These are phyloP conservation scores for Hypercompe scribonia DNA, from an alignment of 2,888 invertebrate species.

Conservation along the genomic window DNA sequence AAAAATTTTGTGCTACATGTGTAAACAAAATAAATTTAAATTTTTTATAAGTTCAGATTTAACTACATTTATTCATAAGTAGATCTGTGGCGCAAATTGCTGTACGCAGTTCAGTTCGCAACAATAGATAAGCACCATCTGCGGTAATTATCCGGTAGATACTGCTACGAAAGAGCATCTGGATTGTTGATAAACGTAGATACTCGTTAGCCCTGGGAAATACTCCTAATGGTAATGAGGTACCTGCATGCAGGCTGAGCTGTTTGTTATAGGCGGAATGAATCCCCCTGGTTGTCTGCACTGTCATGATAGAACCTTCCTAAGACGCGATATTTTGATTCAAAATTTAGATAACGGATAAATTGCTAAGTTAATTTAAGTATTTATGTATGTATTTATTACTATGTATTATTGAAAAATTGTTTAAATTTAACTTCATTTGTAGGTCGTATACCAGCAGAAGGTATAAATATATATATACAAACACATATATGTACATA, in stretches of 20 bases:
- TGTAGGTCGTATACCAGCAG: too few species aligned
- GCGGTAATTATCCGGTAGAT: slow-evolving; percentile 65
- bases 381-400: too few species aligned
- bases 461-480: too few species aligned
- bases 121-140: slow-evolving; percentile 41
- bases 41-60: too few species aligned
- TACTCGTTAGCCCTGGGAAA: slow-evolving; percentile 47
- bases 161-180: slow-evolving; percentile 49
- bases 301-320: background rate
- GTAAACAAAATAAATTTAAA: too few species aligned
- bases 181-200: slow-evolving; percentile 34
- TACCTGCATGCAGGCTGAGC: slow-evolving; percentile 39
- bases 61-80: background rate
- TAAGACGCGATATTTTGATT: background rate
- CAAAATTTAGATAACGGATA: background rate
- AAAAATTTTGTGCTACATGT: too few species aligned
- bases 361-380: background rate
- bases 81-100: slow-evolving; percentile 25
- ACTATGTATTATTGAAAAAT: too few species aligned
- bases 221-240: slow-evolving; percentile 58
- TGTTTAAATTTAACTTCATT: too few species aligned
- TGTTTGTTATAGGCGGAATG: slow-evolving; percentile 52
- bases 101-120: slow-evolving; percentile 23
- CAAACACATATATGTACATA: too few species aligned
- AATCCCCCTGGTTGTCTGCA: slow-evolving; percentile 51